Percentiles rank a stretch among this genome's conserved stretches.
Evolutionary conservation across 2,888 invertebrate species (phyloP).

Genomic region (Tethea ocularis): DNA sequence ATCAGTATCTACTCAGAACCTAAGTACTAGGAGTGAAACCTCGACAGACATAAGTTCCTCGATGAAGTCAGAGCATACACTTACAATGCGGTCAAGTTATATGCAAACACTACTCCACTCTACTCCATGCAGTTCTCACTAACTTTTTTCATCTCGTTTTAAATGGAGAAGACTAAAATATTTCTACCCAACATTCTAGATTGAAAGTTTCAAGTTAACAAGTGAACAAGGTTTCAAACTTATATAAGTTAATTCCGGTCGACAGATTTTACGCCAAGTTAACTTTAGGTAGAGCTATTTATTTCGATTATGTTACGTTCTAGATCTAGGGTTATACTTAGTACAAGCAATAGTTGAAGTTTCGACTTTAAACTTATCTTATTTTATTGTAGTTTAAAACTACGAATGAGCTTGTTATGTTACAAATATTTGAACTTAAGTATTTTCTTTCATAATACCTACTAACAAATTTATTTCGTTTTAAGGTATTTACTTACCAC

Average conservation of each 20-base stretch:
- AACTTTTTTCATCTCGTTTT: conserved; percentile 67
- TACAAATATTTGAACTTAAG: too few species aligned
- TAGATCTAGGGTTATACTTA: too few species aligned
- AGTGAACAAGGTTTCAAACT: not conserved
- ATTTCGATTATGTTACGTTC: too few species aligned
- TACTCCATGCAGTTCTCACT: conserved; percentile 31
- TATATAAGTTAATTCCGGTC: not conserved
- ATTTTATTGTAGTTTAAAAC: too few species aligned
- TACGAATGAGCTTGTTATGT: too few species aligned
- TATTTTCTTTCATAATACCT: too few species aligned
- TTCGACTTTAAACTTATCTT: too few species aligned
- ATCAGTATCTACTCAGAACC: not conserved
- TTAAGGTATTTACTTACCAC: too few species aligned
- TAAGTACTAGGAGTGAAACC: conserved; percentile 12
- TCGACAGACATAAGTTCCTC: conserved; percentile 43
- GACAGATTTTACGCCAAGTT: not conserved
- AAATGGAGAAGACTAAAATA: conserved; percentile 32
- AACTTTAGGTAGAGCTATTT: too few species aligned
- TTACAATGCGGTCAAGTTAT: conserved; percentile 45
- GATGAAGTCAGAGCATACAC: conserved; percentile 44
- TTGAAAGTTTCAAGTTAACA: conserved; percentile 6
- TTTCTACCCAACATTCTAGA: not conserved
- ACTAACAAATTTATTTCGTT: too few species aligned
- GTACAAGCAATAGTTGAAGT: too few species aligned
- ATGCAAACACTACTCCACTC: conserved; percentile 55